phyloP scores from a whole-genome alignment of 2,113 vertebrate genomes.

The Pitta sordida region DNA sequence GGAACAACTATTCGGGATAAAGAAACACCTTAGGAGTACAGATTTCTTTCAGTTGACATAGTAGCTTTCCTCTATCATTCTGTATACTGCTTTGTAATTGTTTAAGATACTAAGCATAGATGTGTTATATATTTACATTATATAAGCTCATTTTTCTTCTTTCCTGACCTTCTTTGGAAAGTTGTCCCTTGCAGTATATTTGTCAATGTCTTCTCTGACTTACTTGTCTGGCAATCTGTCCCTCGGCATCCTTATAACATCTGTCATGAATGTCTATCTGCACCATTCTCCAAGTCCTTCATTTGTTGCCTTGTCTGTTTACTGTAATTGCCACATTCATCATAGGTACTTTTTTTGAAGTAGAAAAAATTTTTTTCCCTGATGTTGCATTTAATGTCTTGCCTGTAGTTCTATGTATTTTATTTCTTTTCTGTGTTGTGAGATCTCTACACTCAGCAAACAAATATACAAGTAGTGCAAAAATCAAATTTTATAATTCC shows the following conservation, averaged over 20 bases:
- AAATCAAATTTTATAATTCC: not conserved
- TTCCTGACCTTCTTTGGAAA: conserved; percentile 57
- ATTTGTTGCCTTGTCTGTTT: conserved; percentile 68
- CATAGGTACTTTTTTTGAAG: conserved; percentile 57
- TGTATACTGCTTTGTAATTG: not conserved
- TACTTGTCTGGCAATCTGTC: conserved; percentile 57
- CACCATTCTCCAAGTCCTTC: conserved; percentile 49
- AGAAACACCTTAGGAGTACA: not conserved
- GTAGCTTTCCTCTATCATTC: not conserved
- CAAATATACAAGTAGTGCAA: not conserved
- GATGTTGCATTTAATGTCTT: conserved; percentile 44
- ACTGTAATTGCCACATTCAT: conserved; percentile 68
- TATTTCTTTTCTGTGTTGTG: not conserved
- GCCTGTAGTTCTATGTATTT: conserved; percentile 32
- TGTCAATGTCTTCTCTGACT: conserved; percentile 61
- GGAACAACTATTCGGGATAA: not conserved
- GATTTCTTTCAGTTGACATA: not conserved
- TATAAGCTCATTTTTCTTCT: conserved; percentile 45
- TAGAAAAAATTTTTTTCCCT: conserved; percentile 45
- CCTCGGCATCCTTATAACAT: conserved; percentile 54
- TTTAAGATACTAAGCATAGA: not conserved
- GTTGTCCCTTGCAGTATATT: conserved; percentile 49
- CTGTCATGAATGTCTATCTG: conserved; percentile 64
- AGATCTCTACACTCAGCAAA: not conserved
- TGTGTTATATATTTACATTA: conserved; percentile 18